Percentiles rank a stretch among this genome's conserved stretches.
Conservation (phyloP, 1,140 invertebrate species). For the Lepidostoma basale region DNA sequence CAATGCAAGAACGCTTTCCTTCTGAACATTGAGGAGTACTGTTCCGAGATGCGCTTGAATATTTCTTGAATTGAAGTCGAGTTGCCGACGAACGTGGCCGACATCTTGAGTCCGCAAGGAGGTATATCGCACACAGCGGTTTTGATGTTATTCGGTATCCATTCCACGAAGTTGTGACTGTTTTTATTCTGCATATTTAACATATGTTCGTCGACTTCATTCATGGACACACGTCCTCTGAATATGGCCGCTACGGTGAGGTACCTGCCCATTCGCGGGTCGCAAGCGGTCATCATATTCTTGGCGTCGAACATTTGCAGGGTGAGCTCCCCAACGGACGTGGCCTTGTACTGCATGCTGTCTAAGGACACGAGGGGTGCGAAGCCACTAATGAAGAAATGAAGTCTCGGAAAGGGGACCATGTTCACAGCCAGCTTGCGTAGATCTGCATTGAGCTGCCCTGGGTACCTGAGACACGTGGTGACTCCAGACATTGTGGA, state of each 20-base stretch:
- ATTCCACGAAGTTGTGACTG: slow-evolving; percentile 83
- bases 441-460: slow-evolving; percentile 84
- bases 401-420: slow-evolving; percentile 83
- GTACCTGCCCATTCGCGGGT: slow-evolving; percentile 70
- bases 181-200: slow-evolving; percentile 74
- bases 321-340: slow-evolving; percentile 75
- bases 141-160: slow-evolving; percentile 89
- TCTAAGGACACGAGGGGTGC: slow-evolving; percentile 75
- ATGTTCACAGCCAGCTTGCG: slow-evolving; percentile 96
- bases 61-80: slow-evolving; percentile 84
- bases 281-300: slow-evolving; percentile 74
- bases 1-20: slow-evolving; percentile 86
- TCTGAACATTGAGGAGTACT: slow-evolving; percentile 89
- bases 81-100: slow-evolving; percentile 86
- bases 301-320: slow-evolving; percentile 78
- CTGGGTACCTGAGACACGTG: slow-evolving; percentile 76
- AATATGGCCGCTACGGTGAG: slow-evolving; percentile 77
- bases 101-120: slow-evolving; percentile 85
- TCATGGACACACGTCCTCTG: slow-evolving; percentile 78
- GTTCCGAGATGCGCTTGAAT: slow-evolving; percentile 83
- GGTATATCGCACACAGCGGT: slow-evolving; percentile 86
- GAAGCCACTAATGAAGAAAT: slow-evolving; percentile 81
- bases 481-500: slow-evolving; percentile 81
- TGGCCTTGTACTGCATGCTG: slow-evolving; percentile 71
- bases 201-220: slow-evolving; percentile 67